Evolutionary conservation across 2,113 vertebrate species (phyloP).

Genomic region (Eubucco bourcierii): DNA sequence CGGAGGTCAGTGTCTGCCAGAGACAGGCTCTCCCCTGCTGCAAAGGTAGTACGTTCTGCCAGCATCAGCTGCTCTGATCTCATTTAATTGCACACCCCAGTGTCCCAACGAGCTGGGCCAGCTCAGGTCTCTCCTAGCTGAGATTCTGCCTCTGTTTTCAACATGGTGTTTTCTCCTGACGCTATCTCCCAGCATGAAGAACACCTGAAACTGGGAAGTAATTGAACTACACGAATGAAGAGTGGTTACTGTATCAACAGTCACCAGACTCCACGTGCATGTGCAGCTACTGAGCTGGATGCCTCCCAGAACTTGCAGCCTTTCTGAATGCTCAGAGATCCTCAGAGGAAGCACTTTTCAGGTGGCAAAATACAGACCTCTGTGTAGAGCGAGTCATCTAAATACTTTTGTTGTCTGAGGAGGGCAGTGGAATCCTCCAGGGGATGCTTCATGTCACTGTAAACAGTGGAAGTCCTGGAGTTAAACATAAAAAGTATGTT

Average conservation of each 20-base stretch:
- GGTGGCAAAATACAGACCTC: neutral
- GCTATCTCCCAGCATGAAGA: neutral
- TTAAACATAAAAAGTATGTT: neutral
- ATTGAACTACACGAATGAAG: neutral
- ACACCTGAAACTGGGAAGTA: neutral
- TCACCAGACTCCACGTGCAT: rapidly evolving
- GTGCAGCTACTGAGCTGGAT: neutral
- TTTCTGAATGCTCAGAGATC: neutral
- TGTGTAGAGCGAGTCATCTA: neutral
- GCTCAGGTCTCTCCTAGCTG: neutral
- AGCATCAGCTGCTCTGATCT: rapidly evolving
- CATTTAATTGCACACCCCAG: too few species aligned
- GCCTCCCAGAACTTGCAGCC: rapidly evolving
- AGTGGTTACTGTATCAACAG: rapidly evolving
- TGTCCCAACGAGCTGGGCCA: neutral
- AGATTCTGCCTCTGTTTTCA: neutral
- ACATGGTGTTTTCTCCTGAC: neutral
- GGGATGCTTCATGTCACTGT: neutral
- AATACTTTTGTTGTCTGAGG: neutral
- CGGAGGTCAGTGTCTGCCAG: conserved; percentile 40
- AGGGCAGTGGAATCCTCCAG: neutral
- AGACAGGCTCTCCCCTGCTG: neutral
- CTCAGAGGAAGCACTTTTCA: rapidly evolving
- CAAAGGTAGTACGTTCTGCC: rapidly evolving
- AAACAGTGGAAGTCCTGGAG: neutral